Evolutionary conservation across 2,888 invertebrate genomes (phyloP).

Genomic region (Pteria penguin): DNA sequence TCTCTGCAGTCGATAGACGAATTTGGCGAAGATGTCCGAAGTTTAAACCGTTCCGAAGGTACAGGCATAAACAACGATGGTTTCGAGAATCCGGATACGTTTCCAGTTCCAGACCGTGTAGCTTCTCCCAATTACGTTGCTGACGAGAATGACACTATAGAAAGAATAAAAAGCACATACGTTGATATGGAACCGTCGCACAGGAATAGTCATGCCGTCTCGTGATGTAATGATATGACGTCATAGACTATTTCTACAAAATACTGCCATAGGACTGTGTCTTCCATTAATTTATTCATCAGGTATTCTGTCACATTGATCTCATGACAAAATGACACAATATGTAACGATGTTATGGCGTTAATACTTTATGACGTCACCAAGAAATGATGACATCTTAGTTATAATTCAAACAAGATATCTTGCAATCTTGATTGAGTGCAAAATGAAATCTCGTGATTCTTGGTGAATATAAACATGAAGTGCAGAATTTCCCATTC

Average conservation of each 20-base stretch:
- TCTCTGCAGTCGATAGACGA: constrained; percentile 2
- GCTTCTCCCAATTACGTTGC: neutral
- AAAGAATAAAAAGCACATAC: constrained; percentile 44
- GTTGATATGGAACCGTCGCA: constrained; percentile 42
- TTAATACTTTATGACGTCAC: too few relatives aligned
- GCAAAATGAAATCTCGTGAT: too few relatives aligned
- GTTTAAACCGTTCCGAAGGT: constrained; percentile 27
- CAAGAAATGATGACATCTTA: too few relatives aligned
- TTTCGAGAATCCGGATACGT: neutral
- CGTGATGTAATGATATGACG: neutral
- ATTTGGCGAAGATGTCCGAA: constrained; percentile 33
- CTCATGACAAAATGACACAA: too few relatives aligned
- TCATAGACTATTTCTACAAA: neutral
- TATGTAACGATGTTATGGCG: too few relatives aligned
- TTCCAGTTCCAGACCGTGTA: neutral
- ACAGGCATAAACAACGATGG: neutral
- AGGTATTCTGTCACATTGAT: too few relatives aligned
- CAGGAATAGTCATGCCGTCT: neutral
- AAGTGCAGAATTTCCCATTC: too few relatives aligned
- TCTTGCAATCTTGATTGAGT: too few relatives aligned
- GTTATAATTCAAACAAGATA: too few relatives aligned
- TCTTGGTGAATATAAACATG: too few relatives aligned
- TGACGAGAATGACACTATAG: neutral
- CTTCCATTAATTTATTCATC: too few relatives aligned
- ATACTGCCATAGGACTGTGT: too few relatives aligned